Evolutionary conservation across 1,140 invertebrate genomes (phyloP), one percentile per base, ranked within the genome.

Genomic region (Plodia interpunctella): DNA sequence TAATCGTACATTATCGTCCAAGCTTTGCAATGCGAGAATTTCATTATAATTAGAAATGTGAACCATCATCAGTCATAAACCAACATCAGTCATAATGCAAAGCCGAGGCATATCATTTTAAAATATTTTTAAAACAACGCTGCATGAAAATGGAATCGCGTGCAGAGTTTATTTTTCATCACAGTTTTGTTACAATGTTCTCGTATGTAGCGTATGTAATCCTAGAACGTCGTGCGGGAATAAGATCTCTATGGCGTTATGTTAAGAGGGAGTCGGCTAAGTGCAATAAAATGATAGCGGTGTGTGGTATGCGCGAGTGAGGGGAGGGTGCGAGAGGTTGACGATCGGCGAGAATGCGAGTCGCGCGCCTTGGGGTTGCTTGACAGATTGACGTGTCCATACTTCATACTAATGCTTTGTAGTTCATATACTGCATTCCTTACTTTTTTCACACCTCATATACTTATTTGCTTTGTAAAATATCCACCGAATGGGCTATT

Each of bases 331-430:
- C 66, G 64, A 68, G 80, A 84, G 83, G 81, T 87, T 87, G 81
- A 87, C 77, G 83, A 70, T 87, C 81, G 72, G 71, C 72, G 80
- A 79, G 81, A 86, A 80, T 82, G 79, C 75, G 68, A 68, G 72
- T 56, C 66, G 67, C 70, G 71, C 80, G 73, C 80, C 76, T 77
- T 73, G 60, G 32, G 32, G 32, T 11, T 35, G 32, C 67, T 59
- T 64, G 59, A 56, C 59, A 63, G 64, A 66, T 66, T 73, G 68
- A 78, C 70, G 68, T 66, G 65, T 76, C 28, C 28, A 30, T 30
- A 30, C 9, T 35, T 35, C 13, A 35, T 35, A 35, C 32, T 3
- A 35, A 11, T 35, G 9, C 32, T 11, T 35, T 35, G 32, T 35
- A 3, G 21, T 25, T 25, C 21, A 25, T 25, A 25, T 25, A 25